Evolutionary conservation across 2,113 vertebrate genomes (phyloP), one percentile per base, ranked within the genome.

Genomic region (Oxyruncus cristatus): DNA sequence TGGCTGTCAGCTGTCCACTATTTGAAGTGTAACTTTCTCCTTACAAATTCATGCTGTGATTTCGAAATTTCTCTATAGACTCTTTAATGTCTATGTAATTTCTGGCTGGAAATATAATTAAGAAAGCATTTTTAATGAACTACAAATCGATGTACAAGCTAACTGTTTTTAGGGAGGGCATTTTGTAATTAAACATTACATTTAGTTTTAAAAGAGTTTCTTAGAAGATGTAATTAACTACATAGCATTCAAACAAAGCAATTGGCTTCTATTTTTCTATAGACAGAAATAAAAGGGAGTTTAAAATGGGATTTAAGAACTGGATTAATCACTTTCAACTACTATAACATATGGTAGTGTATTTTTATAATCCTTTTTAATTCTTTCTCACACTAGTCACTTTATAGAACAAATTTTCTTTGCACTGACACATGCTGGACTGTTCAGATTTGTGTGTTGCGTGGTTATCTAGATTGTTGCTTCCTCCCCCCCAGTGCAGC

Each of bases 151-250:
- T 92, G 86, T 92, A 92, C 82, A 85, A 97, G 94, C 95, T 94
- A 97, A 94, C 92, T 87, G 93, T 97, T 98, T 96, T 97, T 95
- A 95, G 94, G 96, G 95, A 97, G 97, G 90, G 87, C 80, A 91
- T 91, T 98, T 95, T 94, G 88, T 98, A 98, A 98, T 98, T 98
- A 96, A 97, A 97, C 96, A 97, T 97, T 96, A 85, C 95, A 96
- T 98, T 97, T 97, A 96, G 84, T 97, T 98, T 96, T 97, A 93
- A 96, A 96, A 93, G 74, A 95, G 79, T 96, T 97, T 97, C 93
- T 96, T 93, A 97, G 94, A 97, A 97, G 94, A 97, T 97, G 92
- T 94, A 97, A 98, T 98, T 98, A 97, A 95, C 88, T 95, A 85
- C 81, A 79, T 66, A 96, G 90, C 92, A 77, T 92, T 94, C 92